A percentile compares a stretch with the other conserved stretches of the same genome.
Evolutionary conservation across 1,140 invertebrate species (phyloP).

Genomic region (Heliconius nattereri): DNA sequence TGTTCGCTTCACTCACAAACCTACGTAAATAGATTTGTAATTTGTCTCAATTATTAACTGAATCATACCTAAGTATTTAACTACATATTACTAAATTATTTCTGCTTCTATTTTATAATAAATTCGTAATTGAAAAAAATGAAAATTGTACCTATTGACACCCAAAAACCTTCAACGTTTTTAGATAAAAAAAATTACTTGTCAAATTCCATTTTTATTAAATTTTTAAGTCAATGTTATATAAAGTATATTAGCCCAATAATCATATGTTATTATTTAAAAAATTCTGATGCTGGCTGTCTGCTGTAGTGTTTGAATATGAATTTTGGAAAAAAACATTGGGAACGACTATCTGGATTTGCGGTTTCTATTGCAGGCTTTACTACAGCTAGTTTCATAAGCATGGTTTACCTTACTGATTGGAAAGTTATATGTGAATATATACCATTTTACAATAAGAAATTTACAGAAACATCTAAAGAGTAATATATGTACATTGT

Average conservation of each 20-base stretch:
- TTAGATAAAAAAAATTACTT: not conserved
- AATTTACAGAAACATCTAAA: slow-evolving; percentile 77
- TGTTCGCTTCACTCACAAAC: too few relatives aligned
- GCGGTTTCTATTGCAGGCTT: slow-evolving; percentile 79
- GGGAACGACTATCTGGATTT: slow-evolving; percentile 51
- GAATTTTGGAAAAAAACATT: slow-evolving; percentile 59
- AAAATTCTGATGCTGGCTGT: too few relatives aligned
- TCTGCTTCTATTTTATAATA: too few relatives aligned
- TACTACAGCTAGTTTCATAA: slow-evolving; percentile 80
- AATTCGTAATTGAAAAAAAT: too few relatives aligned
- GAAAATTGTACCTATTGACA: too few relatives aligned
- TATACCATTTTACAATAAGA: slow-evolving; percentile 87
- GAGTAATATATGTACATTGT: not conserved
- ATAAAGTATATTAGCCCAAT: too few relatives aligned
- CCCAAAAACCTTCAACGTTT: not conserved
- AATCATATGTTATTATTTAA: too few relatives aligned
- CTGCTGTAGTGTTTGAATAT: slow-evolving; percentile 25
- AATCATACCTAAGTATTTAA: too few relatives aligned
- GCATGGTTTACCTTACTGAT: slow-evolving; percentile 86
- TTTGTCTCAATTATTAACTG: too few relatives aligned
- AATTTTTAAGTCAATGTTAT: not conserved
- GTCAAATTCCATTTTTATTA: not conserved
- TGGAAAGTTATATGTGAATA: slow-evolving; percentile 86
- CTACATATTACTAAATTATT: too few relatives aligned
- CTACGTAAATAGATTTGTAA: too few relatives aligned